Conservation (phyloP, 92 coral and sea anemone species). For the Epizoanthus illoricatus region DNA sequence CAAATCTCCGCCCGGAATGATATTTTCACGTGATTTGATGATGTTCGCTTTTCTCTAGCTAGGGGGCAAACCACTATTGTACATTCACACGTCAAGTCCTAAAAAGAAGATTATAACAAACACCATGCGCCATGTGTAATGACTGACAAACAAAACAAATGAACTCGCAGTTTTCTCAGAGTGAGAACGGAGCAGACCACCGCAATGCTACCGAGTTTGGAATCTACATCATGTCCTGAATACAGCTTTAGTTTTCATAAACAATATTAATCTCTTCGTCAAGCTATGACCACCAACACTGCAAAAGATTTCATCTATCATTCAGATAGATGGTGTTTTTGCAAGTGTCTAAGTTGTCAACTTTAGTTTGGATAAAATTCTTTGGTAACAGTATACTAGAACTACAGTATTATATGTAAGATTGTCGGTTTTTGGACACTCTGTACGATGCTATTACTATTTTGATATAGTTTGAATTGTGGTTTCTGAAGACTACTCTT, state of each 20-base stretch:
- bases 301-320: neutral
- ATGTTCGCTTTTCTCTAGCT: neutral
- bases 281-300: neutral
- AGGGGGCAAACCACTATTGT: neutral
- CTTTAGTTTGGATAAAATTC: neutral
- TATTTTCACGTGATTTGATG: constrained; percentile 8
- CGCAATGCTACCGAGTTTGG: neutral
- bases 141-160: neutral
- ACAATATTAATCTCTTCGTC: neutral
- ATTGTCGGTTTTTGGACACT: too few relatives aligned
- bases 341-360: neutral
- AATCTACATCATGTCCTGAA: constrained; percentile 2
- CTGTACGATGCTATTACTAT: too few relatives aligned
- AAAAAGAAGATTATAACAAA: neutral
- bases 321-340: neutral
- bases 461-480: too few relatives aligned
- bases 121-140: neutral
- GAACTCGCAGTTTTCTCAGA: neutral
- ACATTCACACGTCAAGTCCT: neutral
- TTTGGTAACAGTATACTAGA: neutral
- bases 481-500: neutral
- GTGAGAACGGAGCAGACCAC: neutral
- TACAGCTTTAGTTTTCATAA: neutral
- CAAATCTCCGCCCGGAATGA: neutral
- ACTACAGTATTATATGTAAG: neutral